Evolutionary conservation across 2,797 vertebrate genomes (phyloP), one percentile per base, ranked within the genome.

Genomic region (Nothura maculosa): DNA sequence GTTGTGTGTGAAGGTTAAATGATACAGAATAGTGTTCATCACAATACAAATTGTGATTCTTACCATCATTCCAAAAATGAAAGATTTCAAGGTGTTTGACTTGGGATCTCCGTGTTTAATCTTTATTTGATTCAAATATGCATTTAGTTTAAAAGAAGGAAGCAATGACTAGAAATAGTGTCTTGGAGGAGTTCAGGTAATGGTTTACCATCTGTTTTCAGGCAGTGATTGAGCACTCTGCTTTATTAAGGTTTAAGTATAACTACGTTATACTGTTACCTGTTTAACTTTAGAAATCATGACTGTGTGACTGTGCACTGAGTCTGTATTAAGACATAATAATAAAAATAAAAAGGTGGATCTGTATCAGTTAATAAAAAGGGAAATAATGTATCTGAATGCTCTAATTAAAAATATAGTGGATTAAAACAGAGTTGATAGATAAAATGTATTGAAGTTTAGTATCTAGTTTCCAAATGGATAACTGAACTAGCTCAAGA

Each of bases 1-100:
- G 92, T 81, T 89, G 45, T 94, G 21, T 92, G 84, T 91, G 78
- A 90, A 91, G 79, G 43, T 91, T 96, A 96, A 92, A 95, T 95
- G 89, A 94, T 82, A 95, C 83, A 93, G 85, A 93, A 64, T 74
- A 73, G 42, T 72, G 69, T 90, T 94, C 84, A 91, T 89, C 87
- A 82, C 84, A 83, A 94, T 89, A 91, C 75, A 92, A 91, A 93
- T 86, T 91, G 81, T 85, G 80, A 68, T 92, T 93, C 69, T 90
- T 87, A 82, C 45, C 70, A 43, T 83, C 32, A 11, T 94, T 85
- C 50, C 72, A 69, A 91, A 87, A 89, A 82, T 30, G 63, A 45
- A 74, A 80, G 48, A 13, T 72, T 83, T 82, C 54, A 50, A 73
- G 47, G 28, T 68, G 27, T 43, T 86, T 81, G 85, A 62, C 72